Base-by-base conservation (phyloP, 2,113 vertebrate genomes). In the Chlamydotis undulata region DNA sequence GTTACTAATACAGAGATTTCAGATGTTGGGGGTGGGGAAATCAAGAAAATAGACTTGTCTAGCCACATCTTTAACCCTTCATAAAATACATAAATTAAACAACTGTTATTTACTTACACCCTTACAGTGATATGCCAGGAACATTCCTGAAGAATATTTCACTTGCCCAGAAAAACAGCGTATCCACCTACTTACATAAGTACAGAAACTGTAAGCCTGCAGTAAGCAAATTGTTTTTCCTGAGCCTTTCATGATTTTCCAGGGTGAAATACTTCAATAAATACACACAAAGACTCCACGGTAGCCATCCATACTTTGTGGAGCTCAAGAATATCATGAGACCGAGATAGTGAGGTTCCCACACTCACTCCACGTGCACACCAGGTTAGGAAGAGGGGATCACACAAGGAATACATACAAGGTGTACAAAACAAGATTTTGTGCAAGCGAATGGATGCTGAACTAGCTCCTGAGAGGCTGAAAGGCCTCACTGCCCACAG, bases 261-360 rank as follows among this genome's bases (percentile, higher is more conserved):
- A 53, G 74, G 31, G 8, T 55, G n/a, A 49, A 77, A 47, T 13
- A 26, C 14, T 53, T 17, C 3, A 22, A 6, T 7, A 39, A 33
- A 18, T 43, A 49, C 33, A 11, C 35, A 69, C n/a, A 35, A 19
- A 52, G 21, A 4, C 37, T 24, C 65, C 47, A 9, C 0, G 8
- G 29, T 6, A 37, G 28, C 3, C 0, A 39, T 19, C 33, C 0
- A 1, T 14, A 41, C 4, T 0, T 8, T 31, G 43, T 15, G 45
- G 45, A 57, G 23, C 19, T 63, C 17, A 21, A 35, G 52, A 31
- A 37, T 21, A 37, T 6, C 45, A 28, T 0, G 2, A 47, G n/a
- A 43, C 5, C 16, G 37, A 28, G 17, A 2, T 0, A 13, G 14
- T 1, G 12, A 16, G 31, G 71, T 11, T 69, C 43, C 71, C 53